Evolutionary conservation across 2,113 vertebrate species (phyloP).

Genomic region (Promerops cafer): DNA sequence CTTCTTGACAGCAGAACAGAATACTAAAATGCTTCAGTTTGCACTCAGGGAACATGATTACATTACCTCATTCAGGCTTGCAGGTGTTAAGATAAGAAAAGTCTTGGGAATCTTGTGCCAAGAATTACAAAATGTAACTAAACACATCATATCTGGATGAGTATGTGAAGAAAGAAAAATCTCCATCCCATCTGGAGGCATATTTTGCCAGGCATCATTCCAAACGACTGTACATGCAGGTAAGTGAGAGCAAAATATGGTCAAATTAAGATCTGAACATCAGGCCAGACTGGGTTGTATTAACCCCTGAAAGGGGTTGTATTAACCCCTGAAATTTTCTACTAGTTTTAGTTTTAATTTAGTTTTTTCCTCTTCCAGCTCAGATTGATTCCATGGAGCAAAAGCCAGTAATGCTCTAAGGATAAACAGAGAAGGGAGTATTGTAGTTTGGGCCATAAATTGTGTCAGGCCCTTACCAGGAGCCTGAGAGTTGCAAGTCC

Average conservation of each 20-base stretch:
- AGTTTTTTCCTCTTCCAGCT: not conserved
- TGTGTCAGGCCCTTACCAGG: not conserved
- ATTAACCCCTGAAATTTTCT: not conserved
- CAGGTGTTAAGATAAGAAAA: constrained; percentile 1
- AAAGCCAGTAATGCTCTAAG: not conserved
- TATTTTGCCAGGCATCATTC: not conserved
- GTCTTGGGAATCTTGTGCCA: not conserved
- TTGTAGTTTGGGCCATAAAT: not conserved
- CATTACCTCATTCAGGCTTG: not conserved
- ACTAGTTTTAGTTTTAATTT: not conserved
- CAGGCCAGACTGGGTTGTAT: not conserved
- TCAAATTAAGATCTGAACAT: not conserved
- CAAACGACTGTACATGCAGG: not conserved
- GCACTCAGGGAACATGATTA: not conserved
- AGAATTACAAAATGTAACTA: not conserved
- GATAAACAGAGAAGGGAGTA: not conserved
- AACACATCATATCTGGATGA: not conserved
- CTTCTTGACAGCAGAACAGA: not conserved
- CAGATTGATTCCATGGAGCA: not conserved
- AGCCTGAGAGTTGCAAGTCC: not conserved
- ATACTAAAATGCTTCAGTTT: not conserved
- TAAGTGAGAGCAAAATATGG: not conserved
- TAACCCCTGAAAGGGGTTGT: not conserved
- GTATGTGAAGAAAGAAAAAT: not conserved
- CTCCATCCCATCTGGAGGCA: not conserved